Base-by-base conservation (phyloP, 2,113 vertebrate species). In the Syrmaticus mikado region DNA sequence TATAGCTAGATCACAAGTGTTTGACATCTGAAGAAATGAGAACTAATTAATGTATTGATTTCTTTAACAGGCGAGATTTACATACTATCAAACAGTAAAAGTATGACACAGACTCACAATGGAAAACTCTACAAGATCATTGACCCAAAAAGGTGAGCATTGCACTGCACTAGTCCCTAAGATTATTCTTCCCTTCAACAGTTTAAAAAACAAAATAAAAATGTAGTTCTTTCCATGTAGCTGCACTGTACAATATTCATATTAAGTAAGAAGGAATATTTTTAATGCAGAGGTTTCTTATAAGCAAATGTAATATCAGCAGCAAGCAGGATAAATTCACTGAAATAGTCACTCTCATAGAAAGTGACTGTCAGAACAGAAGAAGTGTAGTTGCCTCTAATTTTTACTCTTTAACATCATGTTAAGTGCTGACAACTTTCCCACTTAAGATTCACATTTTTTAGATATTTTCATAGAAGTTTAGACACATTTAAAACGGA, bases 51-150 rank as follows among this genome's bases (percentile, higher is more conserved):
- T 61, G 28, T 41, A 5, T 74, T 84, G 94, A 48, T 92, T 94
- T 95, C 62, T 96, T 92, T 93, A 90, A 96, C 97, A 99, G 99
- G 99, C 96, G 99, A 99, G 97, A 97, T 99, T 92, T 99, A 99
- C 96, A 98, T 99, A 91, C 97, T 99, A 95, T 98, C 99, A 60
- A 99, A 98, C 96, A 99, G 98, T 98, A 99, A 99, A 98, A 99
- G 98, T 94, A 98, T 99, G 98, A 98, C 98, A 40, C 99, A 99
- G 96, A 98, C 98, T 80, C 98, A 99, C 97, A 99, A 98, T 6
- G 99, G 99, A 95, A 99, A 99, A 96, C 98, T 99, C 95, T 99
- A 99, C 98, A 99, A 99, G 95, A 98, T 99, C 58, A 53, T 99
- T 88, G 99, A 99, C 94, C 99, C 99, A 8, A 99, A 99, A 98